Evolutionary conservation across 1,140 invertebrate species (phyloP), one percentile per base, ranked within the genome.

Genomic region (Antheraea mylitta): DNA sequence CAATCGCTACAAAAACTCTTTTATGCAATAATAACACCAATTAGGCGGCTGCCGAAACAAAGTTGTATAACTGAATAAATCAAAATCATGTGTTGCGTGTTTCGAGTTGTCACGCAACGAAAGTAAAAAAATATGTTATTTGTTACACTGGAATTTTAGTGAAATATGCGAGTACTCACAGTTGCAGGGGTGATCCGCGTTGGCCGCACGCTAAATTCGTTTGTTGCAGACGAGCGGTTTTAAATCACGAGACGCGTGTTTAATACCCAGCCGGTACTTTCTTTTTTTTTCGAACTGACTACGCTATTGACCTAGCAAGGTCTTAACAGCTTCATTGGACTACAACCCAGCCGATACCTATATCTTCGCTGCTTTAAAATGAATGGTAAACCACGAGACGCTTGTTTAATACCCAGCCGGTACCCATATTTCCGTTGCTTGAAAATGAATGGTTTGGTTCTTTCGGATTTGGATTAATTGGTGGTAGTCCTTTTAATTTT

Each of bases 51-150:
- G 63, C 58, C 62, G 61, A 73, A 68, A 67, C 66, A 72, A 72
- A 72, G 64, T 48, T 36, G 30, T 62, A 45, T 60, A 37, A 69
- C 59, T 68, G 58, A 68, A 80, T 77, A 76, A 83, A 83, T 79
- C 80, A 81, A 82, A 85, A 82, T 79, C 72, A 75, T 81, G 70
- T 68, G 75, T 86, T 74, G 84, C 82, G 84, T 86, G 84, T 66
- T 22, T 16, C 68, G 42, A 72, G 70, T 74, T 69, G 79, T 79
- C 82, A 86, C 84, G 82, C 84, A 78, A 86, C 78, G 76, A 65
- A 81, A 77, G 68, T 76, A 68, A 74, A 68, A 74, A 79, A 79
- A 76, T 77, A 79, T 76, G 81, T 83, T 76, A 76, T 81, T 77
- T 70, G 64, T 75, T 76, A 64, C 70, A 64, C 18, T 69, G 72